Evolutionary conservation across 1,140 invertebrate species (phyloP).

Genomic region (Cephus cinctus): DNA sequence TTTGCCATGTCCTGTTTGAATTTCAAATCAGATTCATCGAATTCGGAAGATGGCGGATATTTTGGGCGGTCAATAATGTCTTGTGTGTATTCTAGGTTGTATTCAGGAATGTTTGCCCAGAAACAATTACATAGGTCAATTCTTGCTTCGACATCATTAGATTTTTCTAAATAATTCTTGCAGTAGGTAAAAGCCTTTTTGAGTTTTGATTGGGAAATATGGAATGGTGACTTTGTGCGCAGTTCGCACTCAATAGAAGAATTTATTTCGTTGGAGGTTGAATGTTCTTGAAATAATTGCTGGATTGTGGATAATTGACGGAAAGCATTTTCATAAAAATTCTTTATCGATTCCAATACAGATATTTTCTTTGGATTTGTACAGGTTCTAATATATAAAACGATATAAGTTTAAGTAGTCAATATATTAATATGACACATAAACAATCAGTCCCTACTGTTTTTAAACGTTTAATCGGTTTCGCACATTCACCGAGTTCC

Average conservation of each 20-base stretch:
- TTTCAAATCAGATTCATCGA: constrained; percentile 19
- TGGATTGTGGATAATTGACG: constrained; percentile 13
- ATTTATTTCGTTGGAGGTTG: constrained; percentile 5
- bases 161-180: background rate
- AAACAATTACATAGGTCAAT: background rate
- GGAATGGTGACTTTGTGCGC: constrained; percentile 4
- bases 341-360: background rate
- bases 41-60: constrained; percentile 2
- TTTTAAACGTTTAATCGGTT: no score
- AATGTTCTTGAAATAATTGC: constrained; percentile 11
- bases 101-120: constrained; percentile 16
- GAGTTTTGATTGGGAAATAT: background rate
- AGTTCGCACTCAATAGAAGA: background rate
- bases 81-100: constrained; percentile 4
- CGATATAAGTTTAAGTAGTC: no score
- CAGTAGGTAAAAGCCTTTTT: background rate
- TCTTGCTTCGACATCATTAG: background rate
- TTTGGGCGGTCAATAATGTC: constrained; percentile 11
- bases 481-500: no score
- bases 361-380: no score
- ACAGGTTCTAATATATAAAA: no score
- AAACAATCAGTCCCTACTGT: no score
- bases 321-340: constrained; percentile 11
- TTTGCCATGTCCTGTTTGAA: constrained; percentile 20
- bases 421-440: no score